A percentile compares a stretch with the other conserved stretches of the same genome.
These are phyloP conservation scores for Stegana nigrithorax DNA, from an alignment of 2,888 invertebrate genomes.

Conservation along the genomic window DNA sequence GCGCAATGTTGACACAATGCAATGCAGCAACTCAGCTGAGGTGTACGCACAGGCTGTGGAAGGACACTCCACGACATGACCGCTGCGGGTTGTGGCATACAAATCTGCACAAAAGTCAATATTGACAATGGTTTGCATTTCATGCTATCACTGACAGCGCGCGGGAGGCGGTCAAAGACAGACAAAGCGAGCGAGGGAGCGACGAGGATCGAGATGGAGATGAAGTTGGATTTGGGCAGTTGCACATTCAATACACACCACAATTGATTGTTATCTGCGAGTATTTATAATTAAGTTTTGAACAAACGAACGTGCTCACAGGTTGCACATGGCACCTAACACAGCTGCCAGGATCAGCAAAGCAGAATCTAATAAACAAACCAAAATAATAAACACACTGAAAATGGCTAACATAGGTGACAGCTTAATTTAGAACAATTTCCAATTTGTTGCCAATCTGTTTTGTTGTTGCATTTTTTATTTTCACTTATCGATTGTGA, in stretches of 20 bases:
- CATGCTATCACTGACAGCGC: too few species aligned
- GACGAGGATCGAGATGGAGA: too few species aligned
- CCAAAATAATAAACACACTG: neutral
- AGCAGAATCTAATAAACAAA: neutral
- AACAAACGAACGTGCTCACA: neutral
- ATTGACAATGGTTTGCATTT: slow-evolving; percentile 6
- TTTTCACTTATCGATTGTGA: neutral
- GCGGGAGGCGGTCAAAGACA: neutral
- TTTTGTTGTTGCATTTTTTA: too few species aligned
- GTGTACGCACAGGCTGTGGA: neutral
- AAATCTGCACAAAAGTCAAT: slow-evolving; percentile 11
- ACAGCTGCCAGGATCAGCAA: neutral
- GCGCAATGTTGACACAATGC: neutral
- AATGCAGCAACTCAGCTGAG: neutral
- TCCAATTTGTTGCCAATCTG: too few species aligned
- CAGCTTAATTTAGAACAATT: too few species aligned
- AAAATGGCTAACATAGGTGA: neutral
- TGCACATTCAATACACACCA: too few species aligned
- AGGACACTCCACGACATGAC: neutral
- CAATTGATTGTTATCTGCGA: too few species aligned
- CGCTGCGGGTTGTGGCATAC: neutral
- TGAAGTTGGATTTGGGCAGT: too few species aligned
- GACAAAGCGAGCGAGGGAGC: too few species aligned
- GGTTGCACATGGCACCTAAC: neutral
- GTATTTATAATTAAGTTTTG: slow-evolving; percentile 16